Conservation (phyloP, 2,797 vertebrate genomes). For the Gambelia wislizenii region DNA sequence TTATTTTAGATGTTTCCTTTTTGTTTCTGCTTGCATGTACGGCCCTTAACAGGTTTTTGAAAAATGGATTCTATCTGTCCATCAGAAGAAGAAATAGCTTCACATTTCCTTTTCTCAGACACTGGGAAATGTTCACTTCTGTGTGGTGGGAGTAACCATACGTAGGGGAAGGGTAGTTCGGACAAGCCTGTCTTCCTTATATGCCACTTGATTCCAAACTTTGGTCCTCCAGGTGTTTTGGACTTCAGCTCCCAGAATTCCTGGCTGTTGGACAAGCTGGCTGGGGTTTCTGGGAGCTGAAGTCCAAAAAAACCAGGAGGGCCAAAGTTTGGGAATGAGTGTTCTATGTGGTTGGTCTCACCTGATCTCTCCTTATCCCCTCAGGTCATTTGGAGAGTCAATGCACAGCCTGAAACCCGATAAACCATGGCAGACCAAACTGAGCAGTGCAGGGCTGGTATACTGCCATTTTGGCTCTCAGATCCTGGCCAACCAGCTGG, state of each 20-base stretch:
- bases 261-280: too few relatives aligned
- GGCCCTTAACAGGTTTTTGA: not conserved
- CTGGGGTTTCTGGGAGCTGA: too few relatives aligned
- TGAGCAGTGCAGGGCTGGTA: conserved; percentile 94
- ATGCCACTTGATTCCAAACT: too few relatives aligned
- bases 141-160: not conserved
- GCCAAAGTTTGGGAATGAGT: too few relatives aligned
- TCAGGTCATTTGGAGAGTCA: conserved; percentile 86
- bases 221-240: too few relatives aligned
- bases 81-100: not conserved
- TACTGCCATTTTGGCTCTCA: conserved; percentile 91
- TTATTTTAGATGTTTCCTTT: too few relatives aligned
- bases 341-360: not conserved
- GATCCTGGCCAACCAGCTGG: conserved; percentile 84
- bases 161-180: not conserved
- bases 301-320: too few relatives aligned
- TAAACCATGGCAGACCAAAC: conserved; percentile 92
- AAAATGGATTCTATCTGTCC: not conserved
- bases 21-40: not conserved
- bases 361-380: not conserved
- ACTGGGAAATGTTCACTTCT: not conserved
- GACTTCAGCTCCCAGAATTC: too few relatives aligned
- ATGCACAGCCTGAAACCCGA: conserved; percentile 88
- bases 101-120: not conserved
- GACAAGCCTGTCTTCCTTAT: not conserved